Evolutionary conservation across 2,888 invertebrate species (phyloP).

Genomic region (Heteromurus nitidus): DNA sequence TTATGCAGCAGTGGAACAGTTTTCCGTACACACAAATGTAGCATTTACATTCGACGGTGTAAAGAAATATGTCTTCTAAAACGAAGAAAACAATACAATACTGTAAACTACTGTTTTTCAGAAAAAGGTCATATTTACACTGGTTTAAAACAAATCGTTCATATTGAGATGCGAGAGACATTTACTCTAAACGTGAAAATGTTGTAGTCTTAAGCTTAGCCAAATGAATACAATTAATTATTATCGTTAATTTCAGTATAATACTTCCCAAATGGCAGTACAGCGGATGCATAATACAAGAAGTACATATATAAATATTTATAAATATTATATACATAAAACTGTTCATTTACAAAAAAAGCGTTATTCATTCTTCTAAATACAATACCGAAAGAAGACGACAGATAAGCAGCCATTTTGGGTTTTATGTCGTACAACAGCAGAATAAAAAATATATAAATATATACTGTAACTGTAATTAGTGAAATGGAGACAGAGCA

Average conservation of each 20-base stretch:
- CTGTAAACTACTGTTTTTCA: slow-evolving; percentile 28
- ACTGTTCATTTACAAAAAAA: slow-evolving; percentile 60
- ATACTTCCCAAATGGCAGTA: slow-evolving; percentile 41
- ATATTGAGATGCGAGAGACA: slow-evolving; percentile 58
- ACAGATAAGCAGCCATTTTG: slow-evolving; percentile 38
- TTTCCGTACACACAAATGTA: slow-evolving; percentile 41
- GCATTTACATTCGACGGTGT: slow-evolving; percentile 44
- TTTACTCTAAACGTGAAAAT: slow-evolving; percentile 56
- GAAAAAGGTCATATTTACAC: slow-evolving; percentile 28
- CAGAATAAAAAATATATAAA: too few species aligned
- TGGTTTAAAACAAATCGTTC: slow-evolving; percentile 16
- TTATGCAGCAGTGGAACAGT: slow-evolving; percentile 29
- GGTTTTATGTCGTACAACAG: too few species aligned
- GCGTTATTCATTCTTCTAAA: slow-evolving; percentile 41
- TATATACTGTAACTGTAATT: neutral
- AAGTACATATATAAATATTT: too few species aligned
- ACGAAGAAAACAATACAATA: neutral
- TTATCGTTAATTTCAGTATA: slow-evolving; percentile 16
- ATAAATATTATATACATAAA: too few species aligned
- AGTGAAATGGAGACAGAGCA: neutral
- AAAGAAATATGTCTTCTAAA: slow-evolving; percentile 41
- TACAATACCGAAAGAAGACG: slow-evolving; percentile 17
- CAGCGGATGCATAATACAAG: slow-evolving; percentile 46
- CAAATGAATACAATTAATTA: slow-evolving; percentile 39
- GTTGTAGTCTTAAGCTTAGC: slow-evolving; percentile 60